These are phyloP conservation scores for Hypotaenidia philippensis DNA, from an alignment of 2,797 vertebrate species.

Conservation along the genomic window DNA sequence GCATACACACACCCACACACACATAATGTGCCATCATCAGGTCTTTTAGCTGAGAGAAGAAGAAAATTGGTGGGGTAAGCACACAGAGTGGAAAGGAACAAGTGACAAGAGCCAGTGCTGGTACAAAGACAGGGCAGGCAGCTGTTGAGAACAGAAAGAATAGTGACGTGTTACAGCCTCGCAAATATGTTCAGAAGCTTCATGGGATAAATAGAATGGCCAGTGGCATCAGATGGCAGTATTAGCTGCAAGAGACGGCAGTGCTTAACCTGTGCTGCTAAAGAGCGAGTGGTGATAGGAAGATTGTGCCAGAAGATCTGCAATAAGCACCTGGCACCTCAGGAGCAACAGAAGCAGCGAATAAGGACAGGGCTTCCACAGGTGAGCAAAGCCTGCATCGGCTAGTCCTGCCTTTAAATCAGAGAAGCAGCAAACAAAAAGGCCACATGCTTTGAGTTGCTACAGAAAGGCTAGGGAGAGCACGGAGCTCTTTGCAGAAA, in stretches of 20 bases:
- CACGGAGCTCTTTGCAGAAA: background rate
- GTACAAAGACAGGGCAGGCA: rapidly evolving
- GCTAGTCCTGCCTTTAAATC: background rate
- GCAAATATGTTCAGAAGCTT: background rate
- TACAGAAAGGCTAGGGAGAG: background rate
- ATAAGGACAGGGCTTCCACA: background rate
- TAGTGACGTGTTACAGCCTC: background rate
- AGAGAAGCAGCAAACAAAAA: background rate
- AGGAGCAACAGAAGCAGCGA: background rate
- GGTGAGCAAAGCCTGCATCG: background rate
- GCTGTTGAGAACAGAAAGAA: background rate
- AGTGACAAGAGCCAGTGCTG: background rate
- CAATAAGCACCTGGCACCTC: background rate
- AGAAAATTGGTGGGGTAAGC: background rate
- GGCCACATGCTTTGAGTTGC: background rate
- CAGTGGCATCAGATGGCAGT: background rate
- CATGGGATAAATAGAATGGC: background rate
- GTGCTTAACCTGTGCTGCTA: background rate
- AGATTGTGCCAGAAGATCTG: background rate
- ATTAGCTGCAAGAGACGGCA: background rate
- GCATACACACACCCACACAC: background rate
- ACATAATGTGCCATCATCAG: background rate
- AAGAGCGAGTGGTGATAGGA: background rate
- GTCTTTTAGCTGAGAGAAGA: background rate
- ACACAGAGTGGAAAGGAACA: background rate